phyloP scores from a whole-genome alignment of 2,888 invertebrate genomes.

The Mamestra brassicae region DNA sequence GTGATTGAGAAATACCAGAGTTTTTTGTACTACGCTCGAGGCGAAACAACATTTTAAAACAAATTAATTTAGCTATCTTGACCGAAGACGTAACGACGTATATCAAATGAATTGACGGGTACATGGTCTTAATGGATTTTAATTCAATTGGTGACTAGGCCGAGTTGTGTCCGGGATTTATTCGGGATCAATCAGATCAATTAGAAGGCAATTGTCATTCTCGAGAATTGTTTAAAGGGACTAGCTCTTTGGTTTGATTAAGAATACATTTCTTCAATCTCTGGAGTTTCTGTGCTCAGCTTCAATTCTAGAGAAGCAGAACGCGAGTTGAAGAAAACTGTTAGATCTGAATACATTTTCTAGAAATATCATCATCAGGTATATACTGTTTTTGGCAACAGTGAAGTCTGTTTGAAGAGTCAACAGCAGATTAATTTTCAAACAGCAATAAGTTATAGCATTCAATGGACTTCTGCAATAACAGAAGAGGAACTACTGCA shows the following conservation, averaged over 20 bases:
- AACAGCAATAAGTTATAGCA: background rate
- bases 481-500: background rate
- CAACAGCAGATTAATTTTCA: background rate
- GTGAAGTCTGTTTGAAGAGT: background rate
- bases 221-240: constrained; percentile 21
- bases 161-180: constrained; percentile 72
- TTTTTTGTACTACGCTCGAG: constrained; percentile 60
- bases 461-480: background rate
- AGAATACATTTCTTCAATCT: background rate
- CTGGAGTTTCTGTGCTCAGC: background rate
- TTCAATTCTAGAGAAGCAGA: too few relatives aligned
- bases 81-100: constrained; percentile 52
- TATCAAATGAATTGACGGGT: constrained; percentile 57
- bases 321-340: too few relatives aligned
- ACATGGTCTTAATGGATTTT: constrained; percentile 62
- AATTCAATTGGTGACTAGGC: constrained; percentile 66
- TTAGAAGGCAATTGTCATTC: constrained; percentile 41
- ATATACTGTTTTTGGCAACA: background rate
- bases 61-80: constrained; percentile 60
- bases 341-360: background rate
- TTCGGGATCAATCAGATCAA: constrained; percentile 79
- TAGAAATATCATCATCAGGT: background rate
- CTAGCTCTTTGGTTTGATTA: background rate
- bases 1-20: constrained; percentile 53
- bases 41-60: constrained; percentile 59